Evolutionary conservation across 2,797 vertebrate species (phyloP), one percentile per base, ranked within the genome.

Genomic region (Phrynocephalus forsythii): DNA sequence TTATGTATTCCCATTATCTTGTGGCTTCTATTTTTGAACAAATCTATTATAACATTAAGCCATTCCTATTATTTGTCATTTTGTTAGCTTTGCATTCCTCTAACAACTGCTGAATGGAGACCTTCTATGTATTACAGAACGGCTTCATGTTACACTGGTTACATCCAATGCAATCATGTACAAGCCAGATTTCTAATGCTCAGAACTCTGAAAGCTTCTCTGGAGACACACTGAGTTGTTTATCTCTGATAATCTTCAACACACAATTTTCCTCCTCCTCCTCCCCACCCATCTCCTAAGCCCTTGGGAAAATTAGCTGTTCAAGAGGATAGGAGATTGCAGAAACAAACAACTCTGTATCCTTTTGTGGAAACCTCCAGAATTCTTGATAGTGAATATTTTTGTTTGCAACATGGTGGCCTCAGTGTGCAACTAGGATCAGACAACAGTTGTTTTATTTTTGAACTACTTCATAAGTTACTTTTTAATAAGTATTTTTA

Each of bases 161-260:
- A 44, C 16, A 33, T 72, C 56, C 48, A 71, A 44, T 38, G 24
- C 7, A 63, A 38, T 22, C 50, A 22, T n/a, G 30, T 56, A 44
- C 33, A 60, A 80, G 16, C 24, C 50, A n/a, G 16, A 79, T 24
- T 44, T 50, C n/a, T 56, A 7, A 28, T 16, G 24, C 1, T 16
- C 50, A 86, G 73, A 85, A 72, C 38, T 63, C 38, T 30, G 78
- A 73, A 80, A 44, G 50, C 56, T 63, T 15, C 78, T 71, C 85
- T 69, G 69, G 78, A 86, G 68, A 26, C 30, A 63, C 3, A 26
- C 78, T 15, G 30, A 72, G 68, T n/a, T 80, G 85, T 73, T 86
- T 73, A 77, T 85, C 16, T 60, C 78, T 63, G 68, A 52, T 86
- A 72, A 63, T 80, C 56, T 48, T 38, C 1, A 13, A 5, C 20